These are phyloP conservation scores for Falcunculus frontatus DNA, from an alignment of 2,113 vertebrate genomes.

Conservation along the genomic window DNA sequence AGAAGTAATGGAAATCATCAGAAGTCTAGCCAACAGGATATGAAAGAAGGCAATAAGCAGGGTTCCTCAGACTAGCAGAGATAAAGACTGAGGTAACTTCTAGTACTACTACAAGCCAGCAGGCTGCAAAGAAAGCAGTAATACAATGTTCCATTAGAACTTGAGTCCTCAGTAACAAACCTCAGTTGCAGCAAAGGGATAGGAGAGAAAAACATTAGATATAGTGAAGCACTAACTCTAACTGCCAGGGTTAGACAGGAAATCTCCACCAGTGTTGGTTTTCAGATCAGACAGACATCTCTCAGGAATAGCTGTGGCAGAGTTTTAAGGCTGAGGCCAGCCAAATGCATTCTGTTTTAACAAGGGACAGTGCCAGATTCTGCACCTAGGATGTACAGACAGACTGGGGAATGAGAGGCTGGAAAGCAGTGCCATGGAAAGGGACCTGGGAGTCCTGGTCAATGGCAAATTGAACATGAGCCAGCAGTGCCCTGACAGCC, in stretches of 20 bases:
- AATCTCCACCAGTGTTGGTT: neutral
- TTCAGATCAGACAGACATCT: neutral
- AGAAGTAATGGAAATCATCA: neutral
- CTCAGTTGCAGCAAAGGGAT: neutral
- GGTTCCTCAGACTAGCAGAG: neutral
- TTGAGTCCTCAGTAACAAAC: neutral
- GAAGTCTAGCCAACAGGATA: neutral
- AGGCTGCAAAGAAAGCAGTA: neutral
- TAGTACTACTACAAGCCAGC: neutral
- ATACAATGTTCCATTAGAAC: neutral
- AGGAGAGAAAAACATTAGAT: neutral
- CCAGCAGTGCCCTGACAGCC: neutral
- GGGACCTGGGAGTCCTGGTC: fast-evolving
- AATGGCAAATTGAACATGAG: fast-evolving
- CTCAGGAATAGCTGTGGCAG: neutral
- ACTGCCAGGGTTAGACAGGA: neutral
- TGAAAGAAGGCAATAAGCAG: neutral
- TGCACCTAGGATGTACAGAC: neutral
- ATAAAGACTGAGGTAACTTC: neutral
- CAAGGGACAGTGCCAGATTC: neutral
- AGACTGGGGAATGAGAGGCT: fast-evolving
- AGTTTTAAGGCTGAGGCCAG: neutral
- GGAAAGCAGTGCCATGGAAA: fast-evolving
- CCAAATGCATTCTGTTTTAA: neutral
- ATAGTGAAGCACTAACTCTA: neutral